Evolutionary conservation across 2,797 vertebrate species (phyloP), one percentile per base, ranked within the genome.

Genomic region (Alfaro cultratus): DNA sequence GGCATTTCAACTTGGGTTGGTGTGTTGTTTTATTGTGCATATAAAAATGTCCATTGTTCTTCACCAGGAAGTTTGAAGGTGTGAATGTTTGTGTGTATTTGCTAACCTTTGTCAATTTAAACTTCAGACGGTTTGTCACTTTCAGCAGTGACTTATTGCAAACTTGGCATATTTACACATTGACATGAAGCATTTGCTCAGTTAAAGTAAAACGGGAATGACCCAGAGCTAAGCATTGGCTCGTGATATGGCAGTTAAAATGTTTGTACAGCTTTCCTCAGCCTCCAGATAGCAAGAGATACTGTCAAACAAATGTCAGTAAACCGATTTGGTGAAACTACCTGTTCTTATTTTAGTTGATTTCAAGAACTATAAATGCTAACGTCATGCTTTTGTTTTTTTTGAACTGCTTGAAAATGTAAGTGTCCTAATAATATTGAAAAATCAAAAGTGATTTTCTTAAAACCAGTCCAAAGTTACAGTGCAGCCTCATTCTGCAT

Each of bases 11-110:
- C 8, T 4, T 62, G 15, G 36, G 26, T 31, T 31, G 8, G 16
- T 43, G 6, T 29, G 29, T 23, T 34, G n/a, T 31, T 26, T 29
- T 29, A 5, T 13, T 21, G 21, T 21, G 2, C n/a, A 23, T 36
- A 12, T 23, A 18, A 7, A 23, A 53, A 76, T 34, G 29, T 2
- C 49, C 18, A 12, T 29, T 0, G 31, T 39, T 41, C 53, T 67
- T 5, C 80, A 81, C 64, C 49, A 53, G 85, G 79, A 91, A 81
- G 81, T 71, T 39, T 78, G 51, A 26, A 16, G 79, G 12, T 55
- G 77, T 45, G 13, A 62, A 4, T 0, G 11, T 31, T 85, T 79
- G 83, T 9, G 71, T 43, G 43, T 29, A 70, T 70, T 70, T 70
- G 67, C 41, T 45, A 9, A 18, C 67, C 6, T 39, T 13, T 12